A percentile compares a stretch with the other conserved stretches of the same genome.
phyloP scores from a whole-genome alignment of 1,140 invertebrate genomes.

The Aplysia californica region DNA sequence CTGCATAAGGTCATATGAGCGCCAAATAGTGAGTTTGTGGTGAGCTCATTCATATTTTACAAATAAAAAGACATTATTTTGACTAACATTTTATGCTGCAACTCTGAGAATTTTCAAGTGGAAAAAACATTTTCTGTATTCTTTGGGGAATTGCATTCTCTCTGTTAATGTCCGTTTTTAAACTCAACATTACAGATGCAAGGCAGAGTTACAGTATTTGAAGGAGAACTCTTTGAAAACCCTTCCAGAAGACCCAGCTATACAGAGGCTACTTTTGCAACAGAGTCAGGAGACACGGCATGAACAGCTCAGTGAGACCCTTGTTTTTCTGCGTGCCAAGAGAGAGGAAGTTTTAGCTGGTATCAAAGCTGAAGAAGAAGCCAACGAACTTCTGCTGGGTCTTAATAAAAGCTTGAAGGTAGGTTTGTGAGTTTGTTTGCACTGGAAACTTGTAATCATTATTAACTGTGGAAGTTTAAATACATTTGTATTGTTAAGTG shows the following conservation, averaged over 20 bases:
- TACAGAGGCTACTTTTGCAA: background rate
- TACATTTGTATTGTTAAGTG: background rate
- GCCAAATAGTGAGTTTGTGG: no score
- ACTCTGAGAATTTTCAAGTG: no score
- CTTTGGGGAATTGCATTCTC: no score
- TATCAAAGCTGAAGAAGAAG: conserved; percentile 3
- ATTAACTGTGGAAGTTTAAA: background rate
- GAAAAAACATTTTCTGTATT: no score
- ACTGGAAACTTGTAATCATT: background rate
- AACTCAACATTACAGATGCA: background rate
- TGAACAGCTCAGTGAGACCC: background rate
- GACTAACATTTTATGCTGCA: no score
- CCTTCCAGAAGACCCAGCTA: background rate
- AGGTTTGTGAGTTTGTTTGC: background rate
- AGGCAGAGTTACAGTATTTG: conserved; percentile 3
- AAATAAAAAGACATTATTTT: no score
- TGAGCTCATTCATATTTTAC: no score
- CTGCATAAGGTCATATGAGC: no score
- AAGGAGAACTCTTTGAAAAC: background rate
- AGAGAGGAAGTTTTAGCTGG: background rate
- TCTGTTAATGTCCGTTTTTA: no score
- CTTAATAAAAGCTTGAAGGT: conserved; percentile 18
- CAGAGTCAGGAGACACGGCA: background rate
- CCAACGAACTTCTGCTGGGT: background rate
- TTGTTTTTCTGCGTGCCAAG: background rate